A percentile compares a stretch with the other conserved stretches of the same genome.
phyloP scores from a whole-genome alignment of 2,888 invertebrate species.

The Eupithecia subumbrata region DNA sequence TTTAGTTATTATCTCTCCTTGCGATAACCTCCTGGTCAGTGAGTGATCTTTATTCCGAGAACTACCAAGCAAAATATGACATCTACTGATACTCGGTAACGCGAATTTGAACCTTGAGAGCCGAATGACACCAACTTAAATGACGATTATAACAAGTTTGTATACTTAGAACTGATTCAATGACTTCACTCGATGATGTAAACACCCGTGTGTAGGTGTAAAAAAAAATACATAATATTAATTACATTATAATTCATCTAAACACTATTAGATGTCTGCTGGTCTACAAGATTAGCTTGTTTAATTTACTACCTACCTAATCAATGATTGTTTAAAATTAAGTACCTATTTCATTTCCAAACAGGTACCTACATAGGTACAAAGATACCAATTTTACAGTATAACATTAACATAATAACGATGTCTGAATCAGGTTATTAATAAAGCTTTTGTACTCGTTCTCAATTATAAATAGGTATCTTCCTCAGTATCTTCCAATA shows the following conservation, averaged over 20 bases:
- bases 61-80: slow-evolving; percentile 64
- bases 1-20: slow-evolving; percentile 66
- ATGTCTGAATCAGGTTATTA: not conserved
- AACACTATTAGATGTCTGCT: not conserved
- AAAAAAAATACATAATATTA: not conserved
- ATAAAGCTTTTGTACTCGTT: slow-evolving; percentile 40
- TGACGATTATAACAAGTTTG: slow-evolving; percentile 54
- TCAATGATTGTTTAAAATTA: not conserved
- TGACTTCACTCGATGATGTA: slow-evolving; percentile 56
- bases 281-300: no score
- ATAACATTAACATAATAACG: not conserved
- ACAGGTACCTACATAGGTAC: not conserved
- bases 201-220: slow-evolving; percentile 34
- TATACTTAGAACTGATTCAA: slow-evolving; percentile 57
- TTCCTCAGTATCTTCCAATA: not conserved
- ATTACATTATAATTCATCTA: not conserved
- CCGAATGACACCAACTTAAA: slow-evolving; percentile 57
- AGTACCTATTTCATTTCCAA: not conserved
- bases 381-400: not conserved
- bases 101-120: slow-evolving; percentile 54
- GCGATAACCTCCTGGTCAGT: slow-evolving; percentile 73
- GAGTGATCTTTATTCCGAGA: slow-evolving; percentile 74
- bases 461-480: slow-evolving; percentile 49
- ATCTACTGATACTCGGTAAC: slow-evolving; percentile 46
- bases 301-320: not conserved